Conservation (phyloP, 2,113 vertebrate genomes). For the Paradisaea rubra region DNA sequence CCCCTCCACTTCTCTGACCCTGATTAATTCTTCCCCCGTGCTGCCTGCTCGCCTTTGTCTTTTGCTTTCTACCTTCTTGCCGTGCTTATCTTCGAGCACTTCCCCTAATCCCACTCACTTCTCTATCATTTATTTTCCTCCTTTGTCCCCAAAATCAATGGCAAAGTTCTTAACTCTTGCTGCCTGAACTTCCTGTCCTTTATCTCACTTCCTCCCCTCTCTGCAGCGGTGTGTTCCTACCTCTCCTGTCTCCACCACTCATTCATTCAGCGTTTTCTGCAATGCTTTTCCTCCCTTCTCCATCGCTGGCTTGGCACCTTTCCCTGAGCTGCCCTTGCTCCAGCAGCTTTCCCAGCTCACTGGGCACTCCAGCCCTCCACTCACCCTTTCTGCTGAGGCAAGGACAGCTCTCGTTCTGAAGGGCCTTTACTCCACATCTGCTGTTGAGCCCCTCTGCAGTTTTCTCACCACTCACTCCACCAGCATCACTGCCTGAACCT, state of each 20-base stretch:
- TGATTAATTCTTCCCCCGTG: neutral
- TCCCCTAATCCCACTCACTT: conserved; percentile 22
- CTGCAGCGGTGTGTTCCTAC: neutral
- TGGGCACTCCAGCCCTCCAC: neutral
- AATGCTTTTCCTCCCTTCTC: neutral
- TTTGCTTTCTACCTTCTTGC: neutral
- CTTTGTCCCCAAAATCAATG: conserved; percentile 27
- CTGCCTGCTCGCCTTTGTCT: neutral
- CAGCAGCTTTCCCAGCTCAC: neutral
- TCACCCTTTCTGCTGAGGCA: neutral
- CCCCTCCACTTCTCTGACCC: neutral
- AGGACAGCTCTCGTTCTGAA: rapidly evolving
- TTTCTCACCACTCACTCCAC: neutral
- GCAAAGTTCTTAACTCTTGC: conserved; percentile 34
- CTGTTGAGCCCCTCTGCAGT: neutral
- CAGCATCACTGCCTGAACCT: neutral
- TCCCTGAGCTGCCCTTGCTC: neutral
- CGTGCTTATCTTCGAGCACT: conserved; percentile 22
- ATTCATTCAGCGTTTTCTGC: neutral
- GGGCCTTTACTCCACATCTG: neutral
- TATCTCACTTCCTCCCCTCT: conserved; percentile 26
- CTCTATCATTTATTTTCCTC: conserved; percentile 30
- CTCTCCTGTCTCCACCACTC: neutral
- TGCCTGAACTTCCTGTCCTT: conserved; percentile 39
- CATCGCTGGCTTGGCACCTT: neutral